phyloP scores from a whole-genome alignment of 2,797 vertebrate species.

The Pseudochirops corinnae region DNA sequence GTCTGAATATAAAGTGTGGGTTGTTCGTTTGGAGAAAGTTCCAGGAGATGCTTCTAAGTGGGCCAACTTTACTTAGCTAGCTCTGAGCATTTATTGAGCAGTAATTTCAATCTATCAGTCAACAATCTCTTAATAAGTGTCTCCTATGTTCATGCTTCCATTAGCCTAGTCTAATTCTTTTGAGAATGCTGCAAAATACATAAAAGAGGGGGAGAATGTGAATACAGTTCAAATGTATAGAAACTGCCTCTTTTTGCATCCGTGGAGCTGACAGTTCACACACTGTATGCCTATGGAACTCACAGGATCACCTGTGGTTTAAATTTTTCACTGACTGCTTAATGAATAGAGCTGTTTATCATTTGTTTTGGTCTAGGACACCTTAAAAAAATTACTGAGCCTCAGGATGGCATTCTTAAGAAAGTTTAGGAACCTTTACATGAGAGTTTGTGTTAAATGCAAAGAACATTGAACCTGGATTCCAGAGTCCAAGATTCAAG shows the following conservation, averaged over 20 bases:
- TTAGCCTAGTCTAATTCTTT: background rate
- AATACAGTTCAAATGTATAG: background rate
- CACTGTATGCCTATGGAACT: background rate
- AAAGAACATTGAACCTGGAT: background rate
- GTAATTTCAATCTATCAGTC: background rate
- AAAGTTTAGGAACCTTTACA: background rate
- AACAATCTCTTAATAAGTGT: background rate
- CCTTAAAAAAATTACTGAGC: background rate
- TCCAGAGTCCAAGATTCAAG: background rate
- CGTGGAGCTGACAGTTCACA: background rate
- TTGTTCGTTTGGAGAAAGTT: background rate
- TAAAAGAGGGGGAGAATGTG: background rate
- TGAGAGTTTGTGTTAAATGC: background rate
- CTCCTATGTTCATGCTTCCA: background rate
- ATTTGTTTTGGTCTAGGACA: background rate
- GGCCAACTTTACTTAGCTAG: background rate
- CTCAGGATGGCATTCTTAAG: background rate
- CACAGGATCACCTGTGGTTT: background rate
- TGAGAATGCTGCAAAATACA: background rate
- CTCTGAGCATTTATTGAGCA: background rate
- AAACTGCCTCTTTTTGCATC: background rate
- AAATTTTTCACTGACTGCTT: background rate
- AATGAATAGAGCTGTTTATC: background rate
- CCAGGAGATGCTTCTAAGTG: background rate
- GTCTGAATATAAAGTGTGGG: background rate